Percentiles rank a stretch among this genome's conserved stretches.
phyloP scores from a whole-genome alignment of 2,797 vertebrate species.

The Denticeps clupeoides region DNA sequence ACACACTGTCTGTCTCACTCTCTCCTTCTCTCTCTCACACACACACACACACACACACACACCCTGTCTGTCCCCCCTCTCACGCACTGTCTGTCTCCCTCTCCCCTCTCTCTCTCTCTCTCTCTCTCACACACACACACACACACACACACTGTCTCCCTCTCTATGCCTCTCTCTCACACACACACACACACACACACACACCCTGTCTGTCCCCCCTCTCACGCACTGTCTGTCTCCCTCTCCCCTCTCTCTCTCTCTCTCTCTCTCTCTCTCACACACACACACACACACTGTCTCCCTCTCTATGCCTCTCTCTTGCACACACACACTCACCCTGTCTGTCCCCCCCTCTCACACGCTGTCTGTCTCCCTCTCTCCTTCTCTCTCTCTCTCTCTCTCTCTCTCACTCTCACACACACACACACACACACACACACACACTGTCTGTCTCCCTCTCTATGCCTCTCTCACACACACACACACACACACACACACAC shows the following conservation, averaged over 20 bases:
- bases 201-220: background rate
- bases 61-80: too few species aligned
- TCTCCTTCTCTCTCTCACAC: too few species aligned
- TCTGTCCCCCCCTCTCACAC: background rate
- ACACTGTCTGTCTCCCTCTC: constrained; percentile 9
- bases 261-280: constrained; percentile 3
- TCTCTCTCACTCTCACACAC: background rate
- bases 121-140: background rate
- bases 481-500: constrained; percentile 4
- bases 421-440: constrained; percentile 7
- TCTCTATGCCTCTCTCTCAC: background rate
- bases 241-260: background rate
- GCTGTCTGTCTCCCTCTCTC: background rate
- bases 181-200: background rate
- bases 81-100: too few species aligned
- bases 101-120: background rate
- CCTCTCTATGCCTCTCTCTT: background rate
- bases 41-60: too few species aligned
- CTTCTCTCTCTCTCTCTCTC: background rate
- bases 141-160: too few species aligned
- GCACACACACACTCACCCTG: background rate
- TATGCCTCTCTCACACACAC: constrained; percentile 4
- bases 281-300: constrained; percentile 2
- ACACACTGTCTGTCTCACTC: background rate
- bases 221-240: background rate